A percentile compares a stretch with the other conserved stretches of the same genome.
Conservation (phyloP, 2,113 vertebrate species). For the Mesoclemmys tuberculata region DNA sequence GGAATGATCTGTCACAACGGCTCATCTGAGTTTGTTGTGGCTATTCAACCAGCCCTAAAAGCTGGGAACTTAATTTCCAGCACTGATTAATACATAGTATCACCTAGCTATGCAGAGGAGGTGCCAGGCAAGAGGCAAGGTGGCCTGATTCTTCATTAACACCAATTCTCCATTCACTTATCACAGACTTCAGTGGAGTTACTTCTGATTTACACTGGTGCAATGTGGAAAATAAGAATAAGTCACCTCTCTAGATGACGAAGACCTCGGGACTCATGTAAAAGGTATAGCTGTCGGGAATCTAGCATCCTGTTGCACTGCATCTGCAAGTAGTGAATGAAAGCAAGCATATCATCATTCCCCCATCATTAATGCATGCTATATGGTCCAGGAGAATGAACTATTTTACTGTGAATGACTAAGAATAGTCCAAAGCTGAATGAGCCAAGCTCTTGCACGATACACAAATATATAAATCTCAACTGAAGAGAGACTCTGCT, state of each 20-base stretch:
- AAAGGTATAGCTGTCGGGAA: background rate
- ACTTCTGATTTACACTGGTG: background rate
- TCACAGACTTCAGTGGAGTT: background rate
- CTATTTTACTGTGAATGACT: background rate
- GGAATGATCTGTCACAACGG: background rate
- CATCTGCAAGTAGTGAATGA: background rate
- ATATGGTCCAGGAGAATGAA: background rate
- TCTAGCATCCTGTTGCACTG: background rate
- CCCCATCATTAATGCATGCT: background rate
- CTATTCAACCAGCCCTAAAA: background rate
- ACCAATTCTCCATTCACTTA: background rate
- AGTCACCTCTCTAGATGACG: background rate
- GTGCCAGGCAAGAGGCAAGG: background rate
- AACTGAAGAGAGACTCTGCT: background rate
- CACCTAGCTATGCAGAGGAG: background rate
- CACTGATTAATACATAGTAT: background rate
- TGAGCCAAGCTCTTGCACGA: background rate
- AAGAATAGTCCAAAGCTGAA: background rate
- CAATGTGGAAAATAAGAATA: background rate
- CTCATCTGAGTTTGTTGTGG: background rate
- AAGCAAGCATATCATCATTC: background rate
- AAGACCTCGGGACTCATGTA: background rate
- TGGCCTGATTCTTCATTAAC: background rate
- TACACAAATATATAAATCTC: background rate
- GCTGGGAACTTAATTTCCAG: background rate